Evolutionary conservation across 2,113 vertebrate species (phyloP).

Genomic region (Hypanus sabinus): DNA sequence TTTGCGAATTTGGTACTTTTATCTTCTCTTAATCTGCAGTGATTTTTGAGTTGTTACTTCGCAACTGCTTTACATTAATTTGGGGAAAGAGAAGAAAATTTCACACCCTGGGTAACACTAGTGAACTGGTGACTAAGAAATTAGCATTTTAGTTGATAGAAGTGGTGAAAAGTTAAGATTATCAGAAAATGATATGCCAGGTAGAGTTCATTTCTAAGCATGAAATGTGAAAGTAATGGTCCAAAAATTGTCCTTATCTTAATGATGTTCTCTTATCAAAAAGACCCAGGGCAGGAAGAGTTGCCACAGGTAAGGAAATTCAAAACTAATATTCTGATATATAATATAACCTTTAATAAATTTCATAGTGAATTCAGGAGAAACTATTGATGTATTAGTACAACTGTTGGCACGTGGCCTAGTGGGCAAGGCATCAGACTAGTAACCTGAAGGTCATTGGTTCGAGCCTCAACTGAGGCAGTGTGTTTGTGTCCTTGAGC

Average conservation of each 20-base stretch:
- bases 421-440: too few species aligned
- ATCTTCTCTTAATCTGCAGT: neutral
- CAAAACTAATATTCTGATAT: too few species aligned
- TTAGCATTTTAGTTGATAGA: neutral
- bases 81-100: neutral
- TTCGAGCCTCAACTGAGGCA: too few species aligned
- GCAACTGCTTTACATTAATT: neutral
- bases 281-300: neutral
- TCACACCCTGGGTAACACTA: neutral
- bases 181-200: neutral
- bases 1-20: neutral
- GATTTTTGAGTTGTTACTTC: neutral
- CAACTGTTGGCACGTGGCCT: too few species aligned
- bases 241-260: neutral
- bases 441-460: too few species aligned
- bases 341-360: too few species aligned
- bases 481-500: too few species aligned
- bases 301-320: neutral
- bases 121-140: neutral
- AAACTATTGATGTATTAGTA: too few species aligned
- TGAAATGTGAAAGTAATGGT: neutral
- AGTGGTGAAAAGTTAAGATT: neutral
- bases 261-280: neutral
- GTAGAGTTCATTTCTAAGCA: neutral
- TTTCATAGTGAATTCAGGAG: too few species aligned